phyloP scores from a whole-genome alignment of 2,797 vertebrate species.

The Taenioides sp. region DNA sequence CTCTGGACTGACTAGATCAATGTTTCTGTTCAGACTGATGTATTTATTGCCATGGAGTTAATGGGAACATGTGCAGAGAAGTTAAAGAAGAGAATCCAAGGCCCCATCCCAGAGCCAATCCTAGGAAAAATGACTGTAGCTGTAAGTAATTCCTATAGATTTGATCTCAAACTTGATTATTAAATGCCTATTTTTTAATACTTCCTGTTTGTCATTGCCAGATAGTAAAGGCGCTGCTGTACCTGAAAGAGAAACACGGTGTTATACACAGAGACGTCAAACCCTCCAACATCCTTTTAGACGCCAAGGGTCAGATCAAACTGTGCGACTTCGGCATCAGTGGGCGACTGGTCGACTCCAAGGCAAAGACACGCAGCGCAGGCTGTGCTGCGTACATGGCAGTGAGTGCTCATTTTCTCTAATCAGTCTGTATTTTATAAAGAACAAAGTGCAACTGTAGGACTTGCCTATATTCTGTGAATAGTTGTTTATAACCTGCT shows the following conservation, averaged over 20 bases:
- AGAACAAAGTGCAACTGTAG: neutral
- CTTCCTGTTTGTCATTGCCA: slow-evolving; percentile 38
- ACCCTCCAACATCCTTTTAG: slow-evolving; percentile 93
- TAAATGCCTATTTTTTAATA: neutral
- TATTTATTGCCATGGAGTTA: slow-evolving; percentile 97
- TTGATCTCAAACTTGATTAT: neutral
- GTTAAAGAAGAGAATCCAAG: slow-evolving; percentile 94
- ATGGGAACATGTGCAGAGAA: slow-evolving; percentile 97
- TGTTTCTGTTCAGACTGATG: slow-evolving; percentile 83
- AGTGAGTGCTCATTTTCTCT: slow-evolving; percentile 71
- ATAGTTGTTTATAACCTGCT: neutral
- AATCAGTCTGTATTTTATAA: neutral
- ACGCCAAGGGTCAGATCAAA: slow-evolving; percentile 92
- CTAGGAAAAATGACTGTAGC: slow-evolving; percentile 96
- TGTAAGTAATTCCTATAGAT: slow-evolving; percentile 72
- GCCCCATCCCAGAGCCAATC: slow-evolving; percentile 92
- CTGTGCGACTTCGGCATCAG: slow-evolving; percentile 97
- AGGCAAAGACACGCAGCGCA: slow-evolving; percentile 92
- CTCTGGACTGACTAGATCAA: neutral
- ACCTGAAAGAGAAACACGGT: slow-evolving; percentile 94
- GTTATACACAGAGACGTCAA: slow-evolving; percentile 96
- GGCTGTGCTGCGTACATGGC: slow-evolving; percentile 98
- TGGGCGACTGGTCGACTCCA: slow-evolving; percentile 93
- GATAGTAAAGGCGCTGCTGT: slow-evolving; percentile 92
- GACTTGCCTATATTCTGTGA: neutral